These are phyloP conservation scores for Tricholaema leucomelas DNA, from an alignment of 2,113 vertebrate species.

Conservation along the genomic window DNA sequence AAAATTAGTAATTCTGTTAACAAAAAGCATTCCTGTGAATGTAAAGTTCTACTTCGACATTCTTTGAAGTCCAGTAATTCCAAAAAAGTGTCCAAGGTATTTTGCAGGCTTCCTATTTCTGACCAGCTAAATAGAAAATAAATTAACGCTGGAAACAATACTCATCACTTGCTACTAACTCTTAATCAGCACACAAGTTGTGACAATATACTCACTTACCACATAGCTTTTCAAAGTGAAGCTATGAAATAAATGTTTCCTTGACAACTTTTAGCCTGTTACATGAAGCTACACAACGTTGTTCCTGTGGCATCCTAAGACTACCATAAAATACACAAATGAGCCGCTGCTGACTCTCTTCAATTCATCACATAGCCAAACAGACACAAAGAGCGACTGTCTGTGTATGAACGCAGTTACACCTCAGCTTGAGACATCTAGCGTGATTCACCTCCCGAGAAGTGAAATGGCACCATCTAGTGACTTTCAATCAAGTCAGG, in stretches of 20 bases:
- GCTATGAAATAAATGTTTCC: background rate
- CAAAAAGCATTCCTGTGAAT: background rate
- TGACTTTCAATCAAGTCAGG: background rate
- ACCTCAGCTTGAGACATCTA: background rate
- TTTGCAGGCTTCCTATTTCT: background rate
- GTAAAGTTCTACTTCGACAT: background rate
- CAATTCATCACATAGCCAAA: background rate
- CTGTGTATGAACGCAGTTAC: background rate
- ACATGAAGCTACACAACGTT: background rate
- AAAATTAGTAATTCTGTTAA: background rate
- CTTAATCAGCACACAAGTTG: background rate
- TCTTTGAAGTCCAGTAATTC: background rate
- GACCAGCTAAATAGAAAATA: background rate
- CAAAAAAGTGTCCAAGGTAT: background rate
- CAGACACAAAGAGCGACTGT: background rate
- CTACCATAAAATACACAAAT: background rate
- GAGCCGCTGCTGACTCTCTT: background rate
- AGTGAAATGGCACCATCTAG: conserved; percentile 68
- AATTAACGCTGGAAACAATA: background rate
- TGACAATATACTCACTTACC: background rate
- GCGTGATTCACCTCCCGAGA: background rate
- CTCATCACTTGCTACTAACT: background rate
- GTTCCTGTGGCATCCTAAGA: background rate
- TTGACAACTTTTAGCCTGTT: background rate
- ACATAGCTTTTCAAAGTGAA: background rate